A percentile compares a stretch with the other conserved stretches of the same genome.
Conservation (phyloP, 92 coral and sea anemone species). For the Palythoa grandiflora region DNA sequence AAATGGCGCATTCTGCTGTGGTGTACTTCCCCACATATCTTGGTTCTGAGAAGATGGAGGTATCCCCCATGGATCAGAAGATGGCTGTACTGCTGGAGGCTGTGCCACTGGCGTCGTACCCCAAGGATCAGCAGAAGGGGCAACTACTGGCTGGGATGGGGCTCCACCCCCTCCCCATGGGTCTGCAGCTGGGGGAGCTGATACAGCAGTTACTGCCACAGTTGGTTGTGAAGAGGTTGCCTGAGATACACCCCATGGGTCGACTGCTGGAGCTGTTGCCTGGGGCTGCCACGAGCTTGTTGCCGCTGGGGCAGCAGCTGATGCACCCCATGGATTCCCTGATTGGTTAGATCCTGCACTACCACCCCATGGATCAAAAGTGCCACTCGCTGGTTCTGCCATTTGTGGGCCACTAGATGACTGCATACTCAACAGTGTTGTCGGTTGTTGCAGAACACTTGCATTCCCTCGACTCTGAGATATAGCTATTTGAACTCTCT, state of each 20-base stretch:
- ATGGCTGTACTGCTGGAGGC: slow-evolving; percentile 32
- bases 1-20: slow-evolving; percentile 38
- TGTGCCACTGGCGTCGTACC: slow-evolving; percentile 63
- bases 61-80: slow-evolving; percentile 86
- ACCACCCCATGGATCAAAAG: slow-evolving; percentile 82
- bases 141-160: slow-evolving; percentile 58
- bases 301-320: slow-evolving; percentile 45
- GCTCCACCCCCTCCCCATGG: slow-evolving; percentile 47
- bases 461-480: slow-evolving; percentile 73
- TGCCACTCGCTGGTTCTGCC: slow-evolving; percentile 38
- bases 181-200: slow-evolving; percentile 57
- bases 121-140: slow-evolving; percentile 84
- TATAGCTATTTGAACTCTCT: slow-evolving; percentile 88
- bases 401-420: slow-evolving; percentile 53
- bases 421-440: slow-evolving; percentile 62
- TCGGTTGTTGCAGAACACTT: slow-evolving; percentile 45
- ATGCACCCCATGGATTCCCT: slow-evolving; percentile 31
- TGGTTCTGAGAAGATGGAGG: slow-evolving; percentile 51
- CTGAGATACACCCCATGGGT: slow-evolving; percentile 82
- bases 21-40: slow-evolving; percentile 30
- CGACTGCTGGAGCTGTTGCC: slow-evolving; percentile 54
- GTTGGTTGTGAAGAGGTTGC: slow-evolving; percentile 54
- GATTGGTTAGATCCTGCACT: slow-evolving; percentile 20
- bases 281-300: slow-evolving; percentile 89
- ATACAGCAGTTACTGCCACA: slow-evolving; percentile 22